Base-by-base conservation (phyloP, 1,140 invertebrate species). In the Zaprionus inermis region DNA sequence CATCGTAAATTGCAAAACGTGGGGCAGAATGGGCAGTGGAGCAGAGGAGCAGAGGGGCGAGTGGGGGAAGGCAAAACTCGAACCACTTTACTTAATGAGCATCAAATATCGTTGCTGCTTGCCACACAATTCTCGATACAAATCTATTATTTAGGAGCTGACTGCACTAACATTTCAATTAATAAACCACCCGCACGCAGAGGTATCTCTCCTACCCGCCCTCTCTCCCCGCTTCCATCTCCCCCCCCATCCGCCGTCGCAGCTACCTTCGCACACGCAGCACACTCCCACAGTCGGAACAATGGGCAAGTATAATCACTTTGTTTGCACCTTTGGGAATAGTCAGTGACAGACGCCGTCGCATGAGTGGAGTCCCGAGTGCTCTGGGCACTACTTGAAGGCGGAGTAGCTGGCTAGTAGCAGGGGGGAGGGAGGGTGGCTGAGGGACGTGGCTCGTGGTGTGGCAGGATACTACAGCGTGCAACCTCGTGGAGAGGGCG, bases 21-120 rank as follows among this genome's bases (percentile, higher is more conserved):
- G 52, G 63, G 22, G 49, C 14, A 12, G n/a, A n/a, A n/a, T n/a
- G n/a, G 24, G 24, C 3, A 14, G 34, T 11, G 36, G 5, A n/a
- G 36, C 5, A 5, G 5, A n/a, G 14, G 14, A 2, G 5, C 2
- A 9, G 2, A 1, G 38, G 1, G 38, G 7, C n/a, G n/a, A 28
- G 58, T 18, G 28, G 57, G 28, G n/a, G 68, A 70, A 7, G 70
- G 60, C 52, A 69, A 74, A 89, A 89, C 85, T 89, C 83, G 84
- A 89, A 89, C 84, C 84, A 89, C 84, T 89, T 89, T 89, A 89
- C 84, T 89, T 89, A 89, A 89, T 89, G 84, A 89, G 84, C 84
- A 89, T 89, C 84, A 90, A 89, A 89, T 89, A 89, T 89, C 82
- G 44, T 68, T 41, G 63, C 77, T 89, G 80, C 80, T 54, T 54